phyloP scores from a whole-genome alignment of 2,797 vertebrate species.

The Streptopelia turtur region DNA sequence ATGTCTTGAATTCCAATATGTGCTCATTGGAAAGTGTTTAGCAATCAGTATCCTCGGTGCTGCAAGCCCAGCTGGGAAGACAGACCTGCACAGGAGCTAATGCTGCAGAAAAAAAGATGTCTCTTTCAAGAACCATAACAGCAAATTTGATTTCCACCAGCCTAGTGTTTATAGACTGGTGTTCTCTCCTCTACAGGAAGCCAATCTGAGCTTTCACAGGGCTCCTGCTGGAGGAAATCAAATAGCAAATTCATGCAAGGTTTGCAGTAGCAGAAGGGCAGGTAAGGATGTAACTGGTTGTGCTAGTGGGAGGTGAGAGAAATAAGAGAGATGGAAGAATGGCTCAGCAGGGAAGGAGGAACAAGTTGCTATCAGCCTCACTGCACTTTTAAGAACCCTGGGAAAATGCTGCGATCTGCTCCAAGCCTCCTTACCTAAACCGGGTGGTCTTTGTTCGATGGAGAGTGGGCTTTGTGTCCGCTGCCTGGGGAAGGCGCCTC shows the following conservation, averaged over 20 bases:
- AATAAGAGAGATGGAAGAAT: background rate
- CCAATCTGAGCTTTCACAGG: constrained; percentile 33
- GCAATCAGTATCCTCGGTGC: constrained; percentile 11
- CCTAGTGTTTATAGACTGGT: constrained; percentile 42
- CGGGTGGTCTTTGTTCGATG: background rate
- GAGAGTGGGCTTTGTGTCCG: background rate
- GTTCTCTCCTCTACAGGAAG: constrained; percentile 35
- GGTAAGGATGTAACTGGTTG: background rate
- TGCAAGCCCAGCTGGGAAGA: constrained; percentile 33
- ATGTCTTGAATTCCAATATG: constrained; percentile 5
- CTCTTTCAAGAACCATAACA: constrained; percentile 10
- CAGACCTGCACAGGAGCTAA: constrained; percentile 10
- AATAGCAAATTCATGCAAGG: background rate
- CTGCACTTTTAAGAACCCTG: background rate
- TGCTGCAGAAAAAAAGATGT: background rate
- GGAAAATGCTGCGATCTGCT: background rate
- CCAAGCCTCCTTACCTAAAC: background rate
- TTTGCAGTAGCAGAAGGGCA: background rate
- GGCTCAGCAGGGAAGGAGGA: background rate
- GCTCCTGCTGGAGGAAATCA: constrained; percentile 51
- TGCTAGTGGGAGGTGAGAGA: background rate
- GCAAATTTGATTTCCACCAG: constrained; percentile 65
- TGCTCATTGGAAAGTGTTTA: constrained; percentile 26
- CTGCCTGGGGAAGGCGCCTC: background rate
- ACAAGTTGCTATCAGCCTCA: background rate